Conservation (phyloP, 2,797 vertebrate species). For the Linurgus olivaceus region DNA sequence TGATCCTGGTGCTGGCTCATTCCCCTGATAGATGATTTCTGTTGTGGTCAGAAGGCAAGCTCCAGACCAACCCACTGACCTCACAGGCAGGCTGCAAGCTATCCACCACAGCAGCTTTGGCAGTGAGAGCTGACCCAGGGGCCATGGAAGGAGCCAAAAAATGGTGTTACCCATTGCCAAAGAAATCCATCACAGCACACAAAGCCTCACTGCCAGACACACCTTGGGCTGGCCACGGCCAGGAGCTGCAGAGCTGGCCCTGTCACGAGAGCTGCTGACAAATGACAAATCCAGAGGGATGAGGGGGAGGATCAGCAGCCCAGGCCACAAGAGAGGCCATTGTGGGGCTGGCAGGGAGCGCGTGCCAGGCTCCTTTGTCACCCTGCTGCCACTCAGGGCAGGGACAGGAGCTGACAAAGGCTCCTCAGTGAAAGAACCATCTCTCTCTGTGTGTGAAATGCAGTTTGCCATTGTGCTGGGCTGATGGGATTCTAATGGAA, state of each 20-base stretch:
- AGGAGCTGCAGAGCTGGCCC: constrained; percentile 19
- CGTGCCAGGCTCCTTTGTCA: constrained; percentile 69
- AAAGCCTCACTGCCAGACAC: constrained; percentile 58
- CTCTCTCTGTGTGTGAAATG: not conserved
- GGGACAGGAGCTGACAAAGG: constrained; percentile 7
- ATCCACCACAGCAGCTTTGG: constrained; percentile 16
- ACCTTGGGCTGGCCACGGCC: constrained; percentile 66
- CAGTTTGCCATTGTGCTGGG: not conserved
- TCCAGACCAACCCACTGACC: constrained; percentile 47
- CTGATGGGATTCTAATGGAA: constrained; percentile 43
- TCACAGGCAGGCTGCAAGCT: constrained; percentile 35
- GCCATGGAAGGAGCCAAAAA: not conserved
- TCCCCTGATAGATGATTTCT: constrained; percentile 48
- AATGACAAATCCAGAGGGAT: not conserved
- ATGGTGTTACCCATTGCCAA: not conserved
- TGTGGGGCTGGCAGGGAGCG: constrained; percentile 61
- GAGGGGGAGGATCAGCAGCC: constrained; percentile 54
- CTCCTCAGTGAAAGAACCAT: constrained; percentile 41
- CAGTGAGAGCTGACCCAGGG: constrained; percentile 6
- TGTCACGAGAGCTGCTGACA: constrained; percentile 32
- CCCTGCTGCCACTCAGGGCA: constrained; percentile 44
- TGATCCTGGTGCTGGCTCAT: not conserved
- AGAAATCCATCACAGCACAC: constrained; percentile 40
- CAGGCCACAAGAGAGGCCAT: constrained; percentile 58
- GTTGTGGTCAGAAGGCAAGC: constrained; percentile 43